These are phyloP conservation scores for Illadopsis cleaveri DNA, from an alignment of 2,113 vertebrate genomes.

Conservation along the genomic window DNA sequence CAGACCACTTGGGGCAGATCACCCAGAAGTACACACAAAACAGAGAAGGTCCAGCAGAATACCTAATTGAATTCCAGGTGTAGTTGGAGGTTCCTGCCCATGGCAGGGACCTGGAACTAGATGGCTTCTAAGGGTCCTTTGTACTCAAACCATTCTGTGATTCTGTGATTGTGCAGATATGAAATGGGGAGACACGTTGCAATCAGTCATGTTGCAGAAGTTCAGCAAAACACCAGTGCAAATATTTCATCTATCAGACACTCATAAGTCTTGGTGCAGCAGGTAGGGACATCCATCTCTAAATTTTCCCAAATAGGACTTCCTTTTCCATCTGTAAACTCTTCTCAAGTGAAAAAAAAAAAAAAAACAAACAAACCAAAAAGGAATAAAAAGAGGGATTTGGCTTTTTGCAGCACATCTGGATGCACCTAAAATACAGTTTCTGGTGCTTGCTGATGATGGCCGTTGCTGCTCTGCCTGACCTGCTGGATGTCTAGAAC, in stretches of 20 bases:
- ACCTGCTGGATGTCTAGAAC: not conserved
- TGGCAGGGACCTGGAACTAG: not conserved
- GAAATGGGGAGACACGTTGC: not conserved
- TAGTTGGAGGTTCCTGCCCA: not conserved
- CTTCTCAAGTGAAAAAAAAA: not conserved
- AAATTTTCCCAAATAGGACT: not conserved
- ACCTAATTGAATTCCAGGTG: not conserved
- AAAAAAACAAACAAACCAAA: too few species aligned
- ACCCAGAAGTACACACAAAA: not conserved
- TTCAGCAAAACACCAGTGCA: not conserved
- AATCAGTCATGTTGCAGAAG: not conserved
- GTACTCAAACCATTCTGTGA: not conserved
- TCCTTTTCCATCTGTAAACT: not conserved
- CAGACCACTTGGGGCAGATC: not conserved
- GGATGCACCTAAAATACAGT: not conserved
- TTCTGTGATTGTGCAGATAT: not conserved
- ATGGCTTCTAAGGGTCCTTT: not conserved
- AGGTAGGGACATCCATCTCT: rapidly evolving
- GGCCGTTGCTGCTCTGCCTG: not conserved
- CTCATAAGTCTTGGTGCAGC: rapidly evolving
- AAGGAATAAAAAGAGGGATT: not conserved
- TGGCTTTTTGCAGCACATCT: not conserved
- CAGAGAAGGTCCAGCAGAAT: not conserved
- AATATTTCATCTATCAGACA: not conserved
- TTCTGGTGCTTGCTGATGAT: not conserved